phyloP scores from a whole-genome alignment of 2,888 invertebrate genomes.

The Gastrophysa polygoni region DNA sequence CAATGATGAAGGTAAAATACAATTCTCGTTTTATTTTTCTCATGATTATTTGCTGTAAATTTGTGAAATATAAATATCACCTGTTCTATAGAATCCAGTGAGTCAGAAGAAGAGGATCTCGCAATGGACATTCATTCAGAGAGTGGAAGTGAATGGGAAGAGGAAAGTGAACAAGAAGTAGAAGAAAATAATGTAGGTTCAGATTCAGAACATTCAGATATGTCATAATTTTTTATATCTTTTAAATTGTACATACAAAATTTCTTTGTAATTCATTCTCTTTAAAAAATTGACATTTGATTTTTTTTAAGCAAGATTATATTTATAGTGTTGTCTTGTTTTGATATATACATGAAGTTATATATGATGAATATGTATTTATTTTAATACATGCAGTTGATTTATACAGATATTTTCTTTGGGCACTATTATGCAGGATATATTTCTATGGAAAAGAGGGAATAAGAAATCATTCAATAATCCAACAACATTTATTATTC shows the following conservation, averaged over 20 bases:
- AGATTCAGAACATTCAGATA: slow-evolving; percentile 18
- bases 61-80: not conserved
- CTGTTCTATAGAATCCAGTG: slow-evolving; percentile 48
- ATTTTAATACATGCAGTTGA: slow-evolving; percentile 23
- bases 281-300: slow-evolving; percentile 11
- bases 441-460: too few species aligned
- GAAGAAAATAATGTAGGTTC: slow-evolving; percentile 24
- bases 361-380: slow-evolving; percentile 19
- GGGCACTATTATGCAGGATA: too few species aligned
- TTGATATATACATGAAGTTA: slow-evolving; percentile 18
- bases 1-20: slow-evolving; percentile 61
- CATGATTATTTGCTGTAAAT: not conserved
- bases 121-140: slow-evolving; percentile 48
- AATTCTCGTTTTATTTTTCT: not conserved
- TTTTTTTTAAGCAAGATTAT: slow-evolving; percentile 6
- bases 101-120: slow-evolving; percentile 52
- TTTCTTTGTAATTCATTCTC: slow-evolving; percentile 12
- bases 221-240: slow-evolving; percentile 15
- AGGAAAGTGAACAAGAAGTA: slow-evolving; percentile 50
- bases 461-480: too few species aligned
- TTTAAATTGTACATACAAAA: slow-evolving; percentile 5
- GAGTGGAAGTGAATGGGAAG: slow-evolving; percentile 55
- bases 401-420: slow-evolving; percentile 10
- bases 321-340: slow-evolving; percentile 18
- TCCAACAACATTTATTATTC: slow-evolving; percentile 33